Base-by-base conservation (phyloP, 1,140 invertebrate genomes). In the Grapholita molesta region DNA sequence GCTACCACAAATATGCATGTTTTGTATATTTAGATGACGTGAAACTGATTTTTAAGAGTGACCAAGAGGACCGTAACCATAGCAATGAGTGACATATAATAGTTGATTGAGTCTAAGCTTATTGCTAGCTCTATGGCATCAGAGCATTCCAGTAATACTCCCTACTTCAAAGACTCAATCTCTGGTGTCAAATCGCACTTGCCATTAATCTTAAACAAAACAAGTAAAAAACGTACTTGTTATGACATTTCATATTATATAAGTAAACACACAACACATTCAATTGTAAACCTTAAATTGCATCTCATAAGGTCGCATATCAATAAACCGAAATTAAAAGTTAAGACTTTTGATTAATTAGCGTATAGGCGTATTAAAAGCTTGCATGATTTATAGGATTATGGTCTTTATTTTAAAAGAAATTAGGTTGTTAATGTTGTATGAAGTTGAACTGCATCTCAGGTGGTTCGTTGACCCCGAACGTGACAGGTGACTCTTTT, bases 401-500 rank as follows among this genome's bases (percentile, higher is more conserved):
- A n/a, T 38, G 0, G 18, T 15, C 42, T 21, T 18, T 48, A 48
- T 48, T n/a, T 18, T 6, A 18, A 48, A 48, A 7, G n/a, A 0
- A 5, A 48, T 48, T 21, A 48, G 42, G 7, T 25, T 25, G 23
- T n/a, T 25, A 55, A 55, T 28, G 11, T 25, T n/a, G 21, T 28
- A 11, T 4, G 8, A 55, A n/a, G 23, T 55, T 28, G 7, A 55
- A 25, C 23, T 28, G 21, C 24, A 55, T 55, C 21, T 24, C 53
- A 55, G 24, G 23, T 25, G 53, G 24, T 8, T 55, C 53, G 8
- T 61, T 28, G 55, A 61, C 55, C 55, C 3, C 5, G n/a, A 8
- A 61, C 55, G 55, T 61, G 55, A 30, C 55, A 61, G 55, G 55
- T 61, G 55, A 30, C 55, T 8, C 25, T 61, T 61, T 61, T 61